These are phyloP conservation scores for Alviniconcha marisindica DNA, from an alignment of 1,140 invertebrate genomes.

Conservation along the genomic window DNA sequence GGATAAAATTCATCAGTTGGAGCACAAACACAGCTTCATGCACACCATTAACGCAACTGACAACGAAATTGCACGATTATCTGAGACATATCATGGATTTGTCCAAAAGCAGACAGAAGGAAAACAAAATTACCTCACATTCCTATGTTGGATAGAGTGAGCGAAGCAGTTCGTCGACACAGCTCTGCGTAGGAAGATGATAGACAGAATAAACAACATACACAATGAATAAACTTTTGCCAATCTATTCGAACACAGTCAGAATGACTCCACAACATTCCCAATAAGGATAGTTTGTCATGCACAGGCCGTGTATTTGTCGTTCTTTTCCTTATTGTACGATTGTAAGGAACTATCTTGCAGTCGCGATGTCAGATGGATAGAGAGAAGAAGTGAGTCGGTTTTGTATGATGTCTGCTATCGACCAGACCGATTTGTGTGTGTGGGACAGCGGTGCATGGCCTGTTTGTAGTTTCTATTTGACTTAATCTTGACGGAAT, in stretches of 20 bases:
- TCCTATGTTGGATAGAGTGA: slow-evolving; percentile 40
- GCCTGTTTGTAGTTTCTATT: too few species aligned
- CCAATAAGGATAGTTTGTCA: neutral
- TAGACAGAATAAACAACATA: slow-evolving; percentile 30
- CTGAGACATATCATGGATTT: too few species aligned
- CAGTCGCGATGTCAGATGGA: slow-evolving; percentile 16
- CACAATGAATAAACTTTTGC: neutral
- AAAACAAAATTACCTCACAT: slow-evolving; percentile 35
- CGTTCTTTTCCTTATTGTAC: neutral
- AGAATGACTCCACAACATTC: neutral
- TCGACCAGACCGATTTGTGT: too few species aligned
- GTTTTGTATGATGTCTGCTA: slow-evolving; percentile 24
- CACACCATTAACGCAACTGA: too few species aligned
- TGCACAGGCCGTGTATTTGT: slow-evolving; percentile 9
- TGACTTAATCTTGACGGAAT: too few species aligned
- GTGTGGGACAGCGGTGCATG: too few species aligned
- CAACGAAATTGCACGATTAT: too few species aligned
- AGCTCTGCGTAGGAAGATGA: slow-evolving; percentile 36
- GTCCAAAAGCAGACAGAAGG: too few species aligned
- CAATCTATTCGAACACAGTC: too few species aligned
- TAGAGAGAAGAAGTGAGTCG: slow-evolving; percentile 29
- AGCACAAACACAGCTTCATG: too few species aligned
- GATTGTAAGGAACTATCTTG: slow-evolving; percentile 20
- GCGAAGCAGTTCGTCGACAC: slow-evolving; percentile 28
- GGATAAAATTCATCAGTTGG: neutral